Evolutionary conservation across 2,113 vertebrate genomes (phyloP), one percentile per base, ranked within the genome.

Genomic region (Leuciscus idus): DNA sequence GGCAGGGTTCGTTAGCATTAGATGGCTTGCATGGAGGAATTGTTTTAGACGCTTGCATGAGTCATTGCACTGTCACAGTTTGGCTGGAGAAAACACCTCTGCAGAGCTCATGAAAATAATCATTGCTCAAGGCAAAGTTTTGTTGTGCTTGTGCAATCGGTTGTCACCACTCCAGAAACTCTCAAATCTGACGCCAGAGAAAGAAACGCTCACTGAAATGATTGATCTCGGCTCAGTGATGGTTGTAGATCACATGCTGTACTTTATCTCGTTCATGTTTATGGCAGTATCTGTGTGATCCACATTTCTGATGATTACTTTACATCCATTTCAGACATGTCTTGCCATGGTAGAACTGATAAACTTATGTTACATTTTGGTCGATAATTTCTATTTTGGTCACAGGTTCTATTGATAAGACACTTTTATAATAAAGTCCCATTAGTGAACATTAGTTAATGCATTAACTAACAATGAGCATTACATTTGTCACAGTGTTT

Each of bases 1-100:
- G 87, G 57, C 79, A 68, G 90, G 87, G 89, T 92, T 94, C 90
- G 92, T 90, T 92, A 89, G 86, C 80, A 90, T 83, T 85, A 91
- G 88, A 89, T 89, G 84, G 91, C 88, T 88, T 57, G 84, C 52
- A 80, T 11, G 87, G 91, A 87, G 79, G 86, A 91, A 88, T 89
- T 83, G 75, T 89, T 76, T 78, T 87, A n/a, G 46, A 70, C 86
- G 88, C 86, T 89, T 62, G 61, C 86, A 87, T 75, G 46, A 77
- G 75, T 90, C 85, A 89, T 92, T 90, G 90, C 89, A 61, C 88
- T 75, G 13, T 90, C 89, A 86, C 87, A 13, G 28, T 72, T 75
- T 59, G 50, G 46, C 36, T 70, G 46, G 70, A 57, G 85, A 91
- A 78, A 86, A 80, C 11, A 70, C 88, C 87, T 85, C 86, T 85